Base-by-base conservation (phyloP, 2,797 vertebrate genomes). In the Phrynocephalus guinanensis region DNA sequence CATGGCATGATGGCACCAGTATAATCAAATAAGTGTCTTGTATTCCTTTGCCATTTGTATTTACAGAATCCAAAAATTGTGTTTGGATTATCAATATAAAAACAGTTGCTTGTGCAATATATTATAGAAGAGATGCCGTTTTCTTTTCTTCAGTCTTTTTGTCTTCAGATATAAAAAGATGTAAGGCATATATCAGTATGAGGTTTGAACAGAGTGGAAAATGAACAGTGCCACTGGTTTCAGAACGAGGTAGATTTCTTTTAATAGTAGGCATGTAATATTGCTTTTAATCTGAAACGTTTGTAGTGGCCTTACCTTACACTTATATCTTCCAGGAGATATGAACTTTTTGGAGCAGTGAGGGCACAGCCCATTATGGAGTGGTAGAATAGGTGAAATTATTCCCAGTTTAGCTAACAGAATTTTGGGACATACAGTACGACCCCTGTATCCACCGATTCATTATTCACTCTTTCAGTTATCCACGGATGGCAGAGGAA, bases 11-110 rank as follows among this genome's bases (percentile, higher is more conserved):
- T 82, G 68, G 79, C 56, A 63, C n/a, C 79, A 71, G 67, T 75
- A 8, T 73, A 90, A 84, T 78, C 82, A 85, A 90, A 6, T 26
- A 85, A 76, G 82, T 1, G 11, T 48, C 67, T 91, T 48, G 66
- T 87, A 79, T 81, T 91, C 83, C 87, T 92, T 48, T 8, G 16
- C 80, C 60, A 91, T 38, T 89, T 90, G 8, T 1, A 50, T 38
- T 24, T 38, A 3, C 38, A 87, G 82, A 38, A 28, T 10, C 44
- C 56, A 20, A 26, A 26, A 67, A 68, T 26, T 52, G 50, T 10
- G 10, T 28, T 24, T 80, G 8, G 24, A 15, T 66, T 56, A 33
- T 8, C 0, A 82, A 5, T 48, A 11, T 9, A 83, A 70, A 44
- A 20, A 24, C 81, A 71, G 24, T 88, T 77, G 48, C 9, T 38